A percentile compares a stretch with the other conserved stretches of the same genome.
phyloP scores from a whole-genome alignment of 2,888 invertebrate genomes.

The Scaptodrosophila latifasciaeformis region DNA sequence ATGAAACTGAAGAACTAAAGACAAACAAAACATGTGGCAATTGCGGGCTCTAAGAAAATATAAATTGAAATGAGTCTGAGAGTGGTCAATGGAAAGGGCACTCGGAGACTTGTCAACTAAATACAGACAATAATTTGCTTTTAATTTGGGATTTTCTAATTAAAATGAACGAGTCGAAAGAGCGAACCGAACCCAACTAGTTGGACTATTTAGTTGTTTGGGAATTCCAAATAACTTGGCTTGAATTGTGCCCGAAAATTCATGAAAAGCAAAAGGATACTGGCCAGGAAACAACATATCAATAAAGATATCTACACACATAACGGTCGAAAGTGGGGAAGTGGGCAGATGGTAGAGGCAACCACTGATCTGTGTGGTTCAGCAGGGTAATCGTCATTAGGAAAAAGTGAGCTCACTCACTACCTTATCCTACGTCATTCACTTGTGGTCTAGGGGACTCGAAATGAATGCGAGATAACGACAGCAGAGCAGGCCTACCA shows the following conservation, averaged over 20 bases:
- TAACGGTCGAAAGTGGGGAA: slow-evolving; percentile 3
- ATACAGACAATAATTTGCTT: slow-evolving; percentile 49
- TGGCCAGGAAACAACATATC: slow-evolving; percentile 49
- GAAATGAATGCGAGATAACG: slow-evolving; percentile 1
- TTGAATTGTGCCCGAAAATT: slow-evolving; percentile 36
- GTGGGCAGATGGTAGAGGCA: slow-evolving; percentile 7
- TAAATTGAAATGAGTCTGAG: slow-evolving; percentile 11
- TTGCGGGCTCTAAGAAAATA: neutral
- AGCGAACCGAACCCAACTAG: slow-evolving; percentile 14
- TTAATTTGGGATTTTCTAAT: slow-evolving; percentile 57
- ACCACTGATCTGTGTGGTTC: neutral
- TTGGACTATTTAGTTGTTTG: too few relatives aligned
- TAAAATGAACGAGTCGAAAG: slow-evolving; percentile 31
- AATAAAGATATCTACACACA: slow-evolving; percentile 42
- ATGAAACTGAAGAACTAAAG: too few relatives aligned
- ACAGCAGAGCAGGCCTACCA: slow-evolving; percentile 8
- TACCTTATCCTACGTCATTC: too few relatives aligned
- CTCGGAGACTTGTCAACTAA: slow-evolving; percentile 7
- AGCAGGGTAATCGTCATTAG: slow-evolving; percentile 57
- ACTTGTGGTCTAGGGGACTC: slow-evolving; percentile 51
- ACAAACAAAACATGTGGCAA: neutral
- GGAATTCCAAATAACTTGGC: slow-evolving; percentile 57
- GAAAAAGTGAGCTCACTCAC: slow-evolving; percentile 58
- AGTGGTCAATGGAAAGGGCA: slow-evolving; percentile 34
- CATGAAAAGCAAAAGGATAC: slow-evolving; percentile 44